Evolutionary conservation across 1,140 invertebrate genomes (phyloP), one percentile per base, ranked within the genome.

Genomic region (Cydia amplana): DNA sequence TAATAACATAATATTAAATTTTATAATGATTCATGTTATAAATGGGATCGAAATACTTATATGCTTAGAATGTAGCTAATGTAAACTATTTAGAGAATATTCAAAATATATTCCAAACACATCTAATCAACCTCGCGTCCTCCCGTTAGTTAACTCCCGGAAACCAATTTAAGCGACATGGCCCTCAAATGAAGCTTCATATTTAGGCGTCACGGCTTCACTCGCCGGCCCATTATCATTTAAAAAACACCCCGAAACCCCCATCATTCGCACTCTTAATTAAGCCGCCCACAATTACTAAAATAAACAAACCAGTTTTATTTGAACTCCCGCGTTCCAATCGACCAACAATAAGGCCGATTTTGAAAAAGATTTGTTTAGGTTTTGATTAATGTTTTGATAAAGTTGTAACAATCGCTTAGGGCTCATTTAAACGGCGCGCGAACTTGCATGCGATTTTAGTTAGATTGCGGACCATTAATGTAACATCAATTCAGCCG

Each of bases 231-330:
- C 64, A 73, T 74, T 82, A 80, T 82, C 78, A 77, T 78, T 76
- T 74, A 72, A 75, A 75, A 81, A 83, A 82, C 82, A 79, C 76
- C 76, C 77, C 74, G 76, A 82, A 83, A 85, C 77, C 79, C 84
- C 85, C 87, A 87, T 91, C 87, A 85, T 89, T 88, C 86, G 84
- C 85, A 87, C 88, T 90, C 87, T 89, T 90, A 90, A 91, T 90
- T 91, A 90, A 88, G 77, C 77, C 82, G 76, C 80, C 86, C 80
- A 82, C 74, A 82, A 83, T 83, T 80, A 78, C 77, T 63, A 87
- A 89, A 87, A 85, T 83, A 84, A 84, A 90, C 80, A 85, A 74
- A 83, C 87, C 87, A 87, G 32, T 72, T 64, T 82, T 79, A 77
- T 49, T 67, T 78, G 85, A 83, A 65, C 83, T 70, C 18, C n/a